Percentiles rank a stretch among this genome's conserved stretches.
Evolutionary conservation across 2,888 invertebrate genomes (phyloP).

Genomic region (Thelaira solivaga): DNA sequence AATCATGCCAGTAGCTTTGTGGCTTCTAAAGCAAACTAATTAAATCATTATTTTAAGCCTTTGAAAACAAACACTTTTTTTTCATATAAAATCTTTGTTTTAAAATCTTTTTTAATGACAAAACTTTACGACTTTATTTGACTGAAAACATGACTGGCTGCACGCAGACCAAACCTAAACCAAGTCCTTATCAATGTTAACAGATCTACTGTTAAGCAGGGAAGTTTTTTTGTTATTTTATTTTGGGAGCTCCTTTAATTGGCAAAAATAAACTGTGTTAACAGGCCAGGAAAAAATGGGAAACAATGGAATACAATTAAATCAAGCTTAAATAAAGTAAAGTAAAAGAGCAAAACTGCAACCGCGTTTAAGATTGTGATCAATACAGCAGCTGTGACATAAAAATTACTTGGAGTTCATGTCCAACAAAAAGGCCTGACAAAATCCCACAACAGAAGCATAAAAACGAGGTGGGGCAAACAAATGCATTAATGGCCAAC

Average conservation of each 20-base stretch:
- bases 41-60: constrained; percentile 54
- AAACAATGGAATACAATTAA: constrained; percentile 45
- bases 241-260: constrained; percentile 55
- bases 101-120: constrained; percentile 32
- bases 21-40: constrained; percentile 44
- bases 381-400: constrained; percentile 61
- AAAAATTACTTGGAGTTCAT: constrained; percentile 61
- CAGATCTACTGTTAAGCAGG: constrained; percentile 49
- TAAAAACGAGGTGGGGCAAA: constrained; percentile 32
- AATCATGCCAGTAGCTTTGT: neutral
- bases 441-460: constrained; percentile 1
- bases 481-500: constrained; percentile 48
- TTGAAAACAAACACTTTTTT: constrained; percentile 28
- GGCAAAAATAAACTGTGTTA: constrained; percentile 43
- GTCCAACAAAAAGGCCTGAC: constrained; percentile 30
- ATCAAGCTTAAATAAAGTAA: constrained; percentile 39
- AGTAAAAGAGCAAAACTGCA: constrained; percentile 48
- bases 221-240: constrained; percentile 17
- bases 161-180: constrained; percentile 23
- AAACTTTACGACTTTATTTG: constrained; percentile 62
- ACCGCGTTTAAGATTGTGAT: constrained; percentile 59
- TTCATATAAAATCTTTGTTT: constrained; percentile 31
- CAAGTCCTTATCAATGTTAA: constrained; percentile 43
- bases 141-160: constrained; percentile 57
- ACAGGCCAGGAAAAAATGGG: neutral